Base-by-base conservation (phyloP, 2,797 vertebrate species). In the Macroramphosus scolopax region DNA sequence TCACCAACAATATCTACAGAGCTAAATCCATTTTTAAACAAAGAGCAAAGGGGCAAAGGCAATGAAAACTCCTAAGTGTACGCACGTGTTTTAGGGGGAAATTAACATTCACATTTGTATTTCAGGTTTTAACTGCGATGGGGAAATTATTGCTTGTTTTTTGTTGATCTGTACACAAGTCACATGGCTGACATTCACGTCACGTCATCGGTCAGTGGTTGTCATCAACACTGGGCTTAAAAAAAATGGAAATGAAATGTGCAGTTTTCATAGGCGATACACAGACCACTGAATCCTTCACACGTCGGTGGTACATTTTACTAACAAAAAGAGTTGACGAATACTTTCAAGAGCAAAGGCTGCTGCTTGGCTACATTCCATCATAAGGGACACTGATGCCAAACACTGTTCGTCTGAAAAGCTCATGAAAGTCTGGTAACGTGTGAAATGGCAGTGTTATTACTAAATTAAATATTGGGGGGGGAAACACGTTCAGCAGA, bases 291-390 rank as follows among this genome's bases (percentile, higher is more conserved):
- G n/a, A n/a, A n/a, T n/a, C n/a, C n/a, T n/a, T n/a, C n/a, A n/a
- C n/a, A n/a, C n/a, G n/a, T n/a, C n/a, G n/a, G n/a, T n/a, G n/a
- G n/a, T n/a, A n/a, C n/a, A n/a, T n/a, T n/a, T n/a, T n/a, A n/a
- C n/a, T n/a, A n/a, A n/a, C n/a, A n/a, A n/a, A n/a, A n/a, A n/a
- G n/a, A n/a, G n/a, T n/a, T n/a, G n/a, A n/a, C 9, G 25, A 17
- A 28, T 8, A 38, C 42, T 58, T 26, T 42, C 8, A 49, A 20
- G 35, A 35, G 46, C 48, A 50, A 22, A 57, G 68, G 45, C 7
- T 37, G 66, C 54, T 71, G 81, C 75, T 84, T 59, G 64, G 82
- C 80, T 89, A 87, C 86, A 89, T 86, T 89, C 83, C 81, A 59
- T 80, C 60, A 61, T 66, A 39, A n/a, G n/a, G n/a, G n/a, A n/a